Evolutionary conservation across 2,888 invertebrate genomes (phyloP).

Genomic region (Ceramica pisi): DNA sequence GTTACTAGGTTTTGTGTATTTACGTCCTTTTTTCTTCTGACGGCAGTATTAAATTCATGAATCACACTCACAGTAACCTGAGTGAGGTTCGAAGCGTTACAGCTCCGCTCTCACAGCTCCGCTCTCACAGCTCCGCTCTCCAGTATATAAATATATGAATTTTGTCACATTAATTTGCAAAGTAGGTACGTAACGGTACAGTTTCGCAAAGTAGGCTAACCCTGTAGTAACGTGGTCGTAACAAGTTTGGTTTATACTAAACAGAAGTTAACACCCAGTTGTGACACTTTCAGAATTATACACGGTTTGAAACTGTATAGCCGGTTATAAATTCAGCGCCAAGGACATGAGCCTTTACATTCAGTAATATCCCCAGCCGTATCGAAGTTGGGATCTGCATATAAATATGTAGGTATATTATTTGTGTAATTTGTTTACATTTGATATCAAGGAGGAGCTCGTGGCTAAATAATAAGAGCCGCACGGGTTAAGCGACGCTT

Average conservation of each 20-base stretch:
- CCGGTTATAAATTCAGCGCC: constrained; percentile 6
- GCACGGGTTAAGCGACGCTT: too few species aligned
- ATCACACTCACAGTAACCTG: background rate
- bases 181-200: constrained; percentile 24
- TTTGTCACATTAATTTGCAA: constrained; percentile 44
- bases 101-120: too few species aligned
- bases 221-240: constrained; percentile 29
- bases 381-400: constrained; percentile 4
- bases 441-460: too few species aligned
- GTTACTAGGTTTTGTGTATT: too few species aligned
- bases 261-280: constrained; percentile 36
- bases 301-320: constrained; percentile 3
- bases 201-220: constrained; percentile 34
- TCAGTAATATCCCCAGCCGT: background rate
- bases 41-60: background rate
- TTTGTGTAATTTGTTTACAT: too few species aligned
- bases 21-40: too few species aligned
- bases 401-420: too few species aligned
- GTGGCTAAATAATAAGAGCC: too few species aligned
- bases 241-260: constrained; percentile 31
- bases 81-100: background rate
- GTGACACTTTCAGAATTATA: constrained; percentile 39
- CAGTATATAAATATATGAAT: constrained; percentile 27
- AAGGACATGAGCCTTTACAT: background rate
- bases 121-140: too few species aligned